phyloP scores from a whole-genome alignment of 2,797 vertebrate species.

The Onychomys arenicola region DNA sequence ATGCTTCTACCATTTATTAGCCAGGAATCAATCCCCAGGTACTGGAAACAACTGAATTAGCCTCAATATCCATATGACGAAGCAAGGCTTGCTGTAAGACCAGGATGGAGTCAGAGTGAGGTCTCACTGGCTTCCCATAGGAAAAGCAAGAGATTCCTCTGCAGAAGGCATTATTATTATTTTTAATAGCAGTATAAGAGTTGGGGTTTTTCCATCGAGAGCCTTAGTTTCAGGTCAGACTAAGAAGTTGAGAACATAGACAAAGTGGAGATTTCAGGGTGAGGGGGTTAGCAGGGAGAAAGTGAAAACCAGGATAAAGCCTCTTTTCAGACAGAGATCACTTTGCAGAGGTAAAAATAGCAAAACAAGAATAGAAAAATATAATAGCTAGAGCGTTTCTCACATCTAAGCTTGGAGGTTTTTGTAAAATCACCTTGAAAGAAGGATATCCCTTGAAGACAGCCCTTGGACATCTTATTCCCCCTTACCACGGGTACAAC shows the following conservation, averaged over 20 bases:
- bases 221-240: not conserved
- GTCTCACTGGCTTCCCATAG: not conserved
- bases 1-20: not conserved
- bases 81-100: not conserved
- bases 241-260: not conserved
- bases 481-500: not conserved
- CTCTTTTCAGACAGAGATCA: conserved; percentile 68
- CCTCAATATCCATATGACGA: not conserved
- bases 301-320: conserved; percentile 56
- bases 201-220: conserved; percentile 3
- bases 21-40: not conserved
- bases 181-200: not conserved
- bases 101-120: not conserved
- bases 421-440: conserved; percentile 65
- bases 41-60: not conserved
- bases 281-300: conserved; percentile 54
- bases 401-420: conserved; percentile 58
- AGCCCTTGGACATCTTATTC: not conserved
- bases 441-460: conserved; percentile 53
- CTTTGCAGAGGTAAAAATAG: conserved; percentile 76
- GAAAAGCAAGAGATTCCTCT: conserved; percentile 20
- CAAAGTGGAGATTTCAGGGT: conserved; percentile 37
- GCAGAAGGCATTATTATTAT: not conserved
- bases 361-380: conserved; percentile 62
- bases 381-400: conserved; percentile 63